Evolutionary conservation across 2,888 invertebrate species (phyloP).

Genomic region (Temnothorax rugatulus): DNA sequence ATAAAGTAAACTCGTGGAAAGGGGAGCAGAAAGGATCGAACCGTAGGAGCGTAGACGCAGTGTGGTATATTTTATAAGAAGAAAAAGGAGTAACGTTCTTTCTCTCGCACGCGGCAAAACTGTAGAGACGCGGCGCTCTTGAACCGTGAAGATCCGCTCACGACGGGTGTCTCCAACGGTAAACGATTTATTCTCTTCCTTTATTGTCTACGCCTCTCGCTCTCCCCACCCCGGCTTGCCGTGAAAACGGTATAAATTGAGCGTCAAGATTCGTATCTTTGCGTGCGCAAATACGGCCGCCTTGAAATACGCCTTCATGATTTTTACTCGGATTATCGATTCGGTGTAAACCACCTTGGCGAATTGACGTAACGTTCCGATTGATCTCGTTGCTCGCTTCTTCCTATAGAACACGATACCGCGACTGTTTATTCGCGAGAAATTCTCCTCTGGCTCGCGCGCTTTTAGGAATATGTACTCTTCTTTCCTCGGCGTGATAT

Average conservation of each 20-base stretch:
- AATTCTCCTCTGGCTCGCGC: background rate
- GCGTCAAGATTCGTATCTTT: slow-evolving; percentile 46
- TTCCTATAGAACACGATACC: background rate
- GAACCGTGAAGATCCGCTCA: slow-evolving; percentile 72
- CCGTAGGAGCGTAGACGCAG: slow-evolving; percentile 46
- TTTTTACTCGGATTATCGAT: slow-evolving; percentile 22
- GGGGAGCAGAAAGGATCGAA: slow-evolving; percentile 44
- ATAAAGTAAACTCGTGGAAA: slow-evolving; percentile 59
- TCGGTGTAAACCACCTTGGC: background rate
- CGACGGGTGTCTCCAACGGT: slow-evolving; percentile 70
- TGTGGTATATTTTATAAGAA: slow-evolving; percentile 72
- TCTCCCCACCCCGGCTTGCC: slow-evolving; percentile 2
- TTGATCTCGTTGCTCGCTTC: background rate
- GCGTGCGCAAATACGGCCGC: background rate
- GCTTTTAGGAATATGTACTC: background rate
- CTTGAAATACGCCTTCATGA: background rate
- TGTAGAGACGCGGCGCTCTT: slow-evolving; percentile 54
- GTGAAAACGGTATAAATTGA: slow-evolving; percentile 52
- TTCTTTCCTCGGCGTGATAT: slow-evolving; percentile 1
- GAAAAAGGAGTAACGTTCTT: slow-evolving; percentile 48
- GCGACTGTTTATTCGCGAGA: background rate
- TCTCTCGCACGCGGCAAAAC: slow-evolving; percentile 32
- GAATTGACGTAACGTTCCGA: slow-evolving; percentile 14
- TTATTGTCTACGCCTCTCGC: slow-evolving; percentile 44
- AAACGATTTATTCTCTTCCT: slow-evolving; percentile 73